Evolutionary conservation across 2,888 invertebrate species (phyloP).

Genomic region (Nematopogon swammerdamellus): DNA sequence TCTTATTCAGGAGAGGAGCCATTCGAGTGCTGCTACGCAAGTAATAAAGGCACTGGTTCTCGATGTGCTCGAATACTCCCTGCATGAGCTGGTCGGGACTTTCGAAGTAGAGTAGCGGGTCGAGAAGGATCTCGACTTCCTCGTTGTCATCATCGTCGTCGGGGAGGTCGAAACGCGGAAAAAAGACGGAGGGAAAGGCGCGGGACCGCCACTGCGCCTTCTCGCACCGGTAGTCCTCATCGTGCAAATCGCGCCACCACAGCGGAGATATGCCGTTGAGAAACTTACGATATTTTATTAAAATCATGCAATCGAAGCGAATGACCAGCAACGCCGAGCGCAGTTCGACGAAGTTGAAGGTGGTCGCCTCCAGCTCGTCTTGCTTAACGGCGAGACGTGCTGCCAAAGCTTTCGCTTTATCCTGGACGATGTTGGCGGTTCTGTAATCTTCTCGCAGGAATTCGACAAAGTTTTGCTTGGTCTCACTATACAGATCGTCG

Average conservation of each 20-base stretch:
- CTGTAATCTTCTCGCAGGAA: neutral
- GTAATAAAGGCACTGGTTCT: constrained; percentile 19
- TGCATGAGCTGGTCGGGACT: constrained; percentile 15
- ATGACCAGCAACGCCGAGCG: neutral
- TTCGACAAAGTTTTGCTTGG: neutral
- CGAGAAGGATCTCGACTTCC: neutral
- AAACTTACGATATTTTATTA: neutral
- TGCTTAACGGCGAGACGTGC: neutral
- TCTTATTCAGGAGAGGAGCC: neutral
- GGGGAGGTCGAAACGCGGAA: neutral
- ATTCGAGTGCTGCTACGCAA: constrained; percentile 12
- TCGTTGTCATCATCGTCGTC: neutral
- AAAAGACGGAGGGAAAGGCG: neutral
- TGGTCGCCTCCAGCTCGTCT: neutral
- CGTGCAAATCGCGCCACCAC: neutral
- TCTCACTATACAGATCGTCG: neutral
- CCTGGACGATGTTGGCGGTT: too few species aligned
- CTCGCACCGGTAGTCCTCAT: neutral
- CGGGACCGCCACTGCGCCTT: neutral
- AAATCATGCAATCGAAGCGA: neutral
- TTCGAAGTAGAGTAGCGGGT: constrained; percentile 15
- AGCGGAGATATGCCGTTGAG: neutral
- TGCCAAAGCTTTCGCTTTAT: too few species aligned
- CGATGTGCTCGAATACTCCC: constrained; percentile 14
- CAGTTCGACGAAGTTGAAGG: neutral